These are phyloP conservation scores for Xylophagus ater DNA, from an alignment of 2,888 invertebrate species.

Conservation along the genomic window DNA sequence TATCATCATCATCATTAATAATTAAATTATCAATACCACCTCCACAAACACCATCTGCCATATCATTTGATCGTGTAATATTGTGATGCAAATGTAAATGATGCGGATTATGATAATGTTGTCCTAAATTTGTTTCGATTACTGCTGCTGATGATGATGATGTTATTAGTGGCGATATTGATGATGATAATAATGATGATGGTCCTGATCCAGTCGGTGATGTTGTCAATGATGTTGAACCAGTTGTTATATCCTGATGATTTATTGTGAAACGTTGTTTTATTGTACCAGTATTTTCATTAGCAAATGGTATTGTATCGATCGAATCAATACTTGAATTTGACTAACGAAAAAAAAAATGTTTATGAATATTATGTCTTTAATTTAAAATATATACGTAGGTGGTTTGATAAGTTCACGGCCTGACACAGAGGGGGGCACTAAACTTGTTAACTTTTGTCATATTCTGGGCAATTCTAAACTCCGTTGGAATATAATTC, in stretches of 20 bases:
- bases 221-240: conserved; percentile 30
- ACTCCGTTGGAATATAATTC: too few relatives aligned
- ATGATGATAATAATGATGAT: conserved; percentile 35
- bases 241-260: conserved; percentile 42
- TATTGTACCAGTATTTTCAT: conserved; percentile 97
- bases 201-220: too few relatives aligned
- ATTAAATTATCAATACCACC: conserved; percentile 9
- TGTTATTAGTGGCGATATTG: conserved; percentile 33
- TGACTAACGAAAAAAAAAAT: conserved; percentile 46
- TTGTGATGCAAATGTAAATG: neutral
- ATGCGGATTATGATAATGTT: conserved; percentile 33
- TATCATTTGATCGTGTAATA: conserved; percentile 27
- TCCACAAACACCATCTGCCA: conserved; percentile 15
- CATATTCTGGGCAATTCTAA: too few relatives aligned
- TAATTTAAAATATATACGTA: too few relatives aligned
- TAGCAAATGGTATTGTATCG: conserved; percentile 93
- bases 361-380: too few relatives aligned
- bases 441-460: too few relatives aligned
- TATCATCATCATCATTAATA: conserved; percentile 10
- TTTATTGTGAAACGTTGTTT: conserved; percentile 66
- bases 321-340: conserved; percentile 88
- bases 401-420: too few relatives aligned
- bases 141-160: conserved; percentile 7
- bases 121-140: conserved; percentile 27
- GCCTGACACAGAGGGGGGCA: too few relatives aligned